Conservation (phyloP, 2,888 invertebrate genomes). For the Thelaira solivaga region DNA sequence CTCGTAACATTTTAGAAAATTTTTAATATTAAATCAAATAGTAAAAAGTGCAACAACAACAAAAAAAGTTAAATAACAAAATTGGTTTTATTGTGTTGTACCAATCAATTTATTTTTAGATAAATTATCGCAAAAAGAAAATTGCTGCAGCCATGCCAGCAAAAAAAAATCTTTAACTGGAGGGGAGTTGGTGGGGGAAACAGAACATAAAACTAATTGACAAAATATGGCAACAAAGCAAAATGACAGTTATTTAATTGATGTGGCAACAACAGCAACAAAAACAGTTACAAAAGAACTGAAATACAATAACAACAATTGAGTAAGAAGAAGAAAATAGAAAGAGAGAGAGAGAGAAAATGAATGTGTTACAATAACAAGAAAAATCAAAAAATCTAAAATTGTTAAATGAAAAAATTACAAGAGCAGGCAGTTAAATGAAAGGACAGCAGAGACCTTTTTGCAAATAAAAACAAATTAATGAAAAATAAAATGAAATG, state of each 20-base stretch:
- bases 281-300: background rate
- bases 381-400: slow-evolving; percentile 36
- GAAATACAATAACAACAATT: slow-evolving; percentile 12
- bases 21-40: background rate
- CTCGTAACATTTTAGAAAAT: too few relatives aligned
- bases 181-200: background rate
- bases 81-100: background rate
- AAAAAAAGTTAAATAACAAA: slow-evolving; percentile 5
- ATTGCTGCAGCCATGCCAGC: slow-evolving; percentile 10
- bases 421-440: background rate
- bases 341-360: slow-evolving; percentile 12
- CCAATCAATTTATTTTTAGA: slow-evolving; percentile 44
- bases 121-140: slow-evolving; percentile 26
- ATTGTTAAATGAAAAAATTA: background rate
- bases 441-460: too few relatives aligned
- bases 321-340: background rate
- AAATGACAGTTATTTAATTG: slow-evolving; percentile 62
- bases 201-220: slow-evolving; percentile 53
- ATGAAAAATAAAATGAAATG: background rate
- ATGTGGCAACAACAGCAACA: slow-evolving; percentile 36
- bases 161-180: background rate
- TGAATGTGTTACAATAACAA: slow-evolving; percentile 28
- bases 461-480: background rate
- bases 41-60: background rate
- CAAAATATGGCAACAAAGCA: slow-evolving; percentile 59